Base-by-base conservation (phyloP, 2,797 vertebrate genomes). In the Graptemys geographica region DNA sequence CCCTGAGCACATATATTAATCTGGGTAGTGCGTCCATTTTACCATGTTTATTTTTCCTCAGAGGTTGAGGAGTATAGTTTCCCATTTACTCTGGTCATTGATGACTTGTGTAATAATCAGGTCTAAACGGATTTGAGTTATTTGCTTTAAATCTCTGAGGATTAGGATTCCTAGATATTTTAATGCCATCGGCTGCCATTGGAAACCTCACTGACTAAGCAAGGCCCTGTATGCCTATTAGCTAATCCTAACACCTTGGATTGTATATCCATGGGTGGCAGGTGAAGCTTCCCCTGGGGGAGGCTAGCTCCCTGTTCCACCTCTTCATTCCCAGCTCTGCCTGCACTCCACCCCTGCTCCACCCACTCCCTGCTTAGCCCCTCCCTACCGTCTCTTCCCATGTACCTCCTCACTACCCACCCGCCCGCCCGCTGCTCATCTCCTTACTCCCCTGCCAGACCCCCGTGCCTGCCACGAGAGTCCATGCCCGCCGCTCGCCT, bases 161-260 rank as follows among this genome's bases (percentile, higher is more conserved):
- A 80, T 85, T 95, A 81, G 87, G 91, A 91, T 84, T 86, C 9
- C n/a, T 72, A n/a, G 27, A 44, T 13, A 86, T 56, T 95, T 92
- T 82, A 88, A 65, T 55, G 59, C 33, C 52, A 41, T 19, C 55
- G 16, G 12, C 51, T 82, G 69, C 23, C 69, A 47, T 23, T 74
- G 44, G n/a, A 92, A 96, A 90, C n/a, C 1, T 9, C 28, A 81
- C n/a, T 55, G 74, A 86, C 76, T 79, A 88, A 89, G 23, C 51
- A 2, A 91, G 89, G 4, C 52, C 59, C 33, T 9, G 44, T 9
- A 72, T 72, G n/a, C 41, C 59, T 27, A 7, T 56, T 49, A 88
- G 89, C 90, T 72, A n/a, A 33, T 37, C n/a, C 18, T 21, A 69
- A 69, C n/a, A 37, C 19, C 8, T 82, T 12, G 57, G 3, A 59